A percentile compares a stretch with the other conserved stretches of the same genome.
Conservation (phyloP, 1,140 invertebrate genomes). For the Aethina tumida region DNA sequence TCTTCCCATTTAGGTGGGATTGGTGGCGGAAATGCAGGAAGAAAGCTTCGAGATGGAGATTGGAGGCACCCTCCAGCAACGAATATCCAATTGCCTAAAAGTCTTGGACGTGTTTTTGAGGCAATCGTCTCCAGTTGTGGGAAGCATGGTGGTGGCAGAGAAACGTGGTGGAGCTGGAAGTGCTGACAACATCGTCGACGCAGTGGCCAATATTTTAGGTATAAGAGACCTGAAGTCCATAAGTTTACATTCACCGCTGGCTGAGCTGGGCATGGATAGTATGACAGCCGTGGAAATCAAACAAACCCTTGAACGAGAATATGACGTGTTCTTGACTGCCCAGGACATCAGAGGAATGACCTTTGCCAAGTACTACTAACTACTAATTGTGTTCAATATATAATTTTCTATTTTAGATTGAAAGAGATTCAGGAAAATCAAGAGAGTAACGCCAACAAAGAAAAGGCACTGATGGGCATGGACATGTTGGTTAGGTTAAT, state of each 20-base stretch:
- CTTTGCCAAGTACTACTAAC: constrained; percentile 20
- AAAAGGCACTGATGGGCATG: constrained; percentile 12
- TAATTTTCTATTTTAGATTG: constrained; percentile 9
- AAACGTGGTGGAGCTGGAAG: constrained; percentile 46
- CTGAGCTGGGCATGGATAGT: constrained; percentile 82
- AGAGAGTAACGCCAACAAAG: constrained; percentile 6
- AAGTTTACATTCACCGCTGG: constrained; percentile 56
- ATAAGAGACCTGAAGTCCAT: constrained; percentile 46
- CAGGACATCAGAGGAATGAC: constrained; percentile 48
- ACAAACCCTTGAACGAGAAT: constrained; percentile 55
- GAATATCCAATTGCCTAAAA: constrained; percentile 67
- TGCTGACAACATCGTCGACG: constrained; percentile 50
- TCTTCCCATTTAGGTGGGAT: constrained; percentile 41
- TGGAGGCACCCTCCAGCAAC: constrained; percentile 75
- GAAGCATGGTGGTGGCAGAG: constrained; percentile 70
- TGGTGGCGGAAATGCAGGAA: constrained; percentile 73
- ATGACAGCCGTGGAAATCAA: constrained; percentile 81
- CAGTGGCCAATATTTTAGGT: constrained; percentile 53
- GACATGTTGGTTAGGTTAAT: constrained; percentile 16
- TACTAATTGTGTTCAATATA: not conserved
- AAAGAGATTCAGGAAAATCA: constrained; percentile 15
- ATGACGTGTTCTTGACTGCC: constrained; percentile 47
- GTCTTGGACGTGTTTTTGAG: constrained; percentile 58
- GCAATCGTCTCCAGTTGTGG: constrained; percentile 54
- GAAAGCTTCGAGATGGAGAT: constrained; percentile 65